Conservation (phyloP, 1,140 invertebrate species). For the Carcinoscorpius rotundicauda region DNA sequence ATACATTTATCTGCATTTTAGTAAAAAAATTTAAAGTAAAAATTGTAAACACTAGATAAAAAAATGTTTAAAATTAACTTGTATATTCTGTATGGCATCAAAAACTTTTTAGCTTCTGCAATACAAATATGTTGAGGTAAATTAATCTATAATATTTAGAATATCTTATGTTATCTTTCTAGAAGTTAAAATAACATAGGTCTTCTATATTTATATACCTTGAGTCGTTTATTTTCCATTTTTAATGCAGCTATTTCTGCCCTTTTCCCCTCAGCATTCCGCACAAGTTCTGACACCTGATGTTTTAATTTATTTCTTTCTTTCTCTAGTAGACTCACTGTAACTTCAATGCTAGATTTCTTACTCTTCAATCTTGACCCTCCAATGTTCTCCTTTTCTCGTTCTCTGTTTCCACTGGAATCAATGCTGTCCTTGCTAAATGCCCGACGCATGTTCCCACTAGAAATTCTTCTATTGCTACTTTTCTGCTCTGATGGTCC, state of each 20-base stretch:
- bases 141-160: too few relatives aligned
- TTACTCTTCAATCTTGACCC: not conserved
- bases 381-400: conserved; percentile 16
- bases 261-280: conserved; percentile 28
- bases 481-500: too few relatives aligned
- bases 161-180: too few relatives aligned
- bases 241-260: conserved; percentile 29
- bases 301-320: conserved; percentile 40
- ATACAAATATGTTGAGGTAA: too few relatives aligned
- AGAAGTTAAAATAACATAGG: too few relatives aligned
- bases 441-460: conserved; percentile 10
- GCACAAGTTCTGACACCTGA: conserved; percentile 37
- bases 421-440: conserved; percentile 18
- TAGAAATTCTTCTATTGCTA: too few relatives aligned
- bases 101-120: too few relatives aligned
- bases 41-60: too few relatives aligned
- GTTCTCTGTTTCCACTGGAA: conserved; percentile 3
- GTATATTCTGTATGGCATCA: too few relatives aligned
- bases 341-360: not conserved
- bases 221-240: conserved; percentile 29
- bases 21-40: too few relatives aligned
- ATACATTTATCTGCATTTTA: too few relatives aligned
- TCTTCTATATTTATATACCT: conserved; percentile 19
- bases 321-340: conserved; percentile 28
- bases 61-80: too few relatives aligned